A percentile compares a stretch with the other conserved stretches of the same genome.
Evolutionary conservation across 2,797 vertebrate genomes (phyloP).

Genomic region (Discoglossus pictus): DNA sequence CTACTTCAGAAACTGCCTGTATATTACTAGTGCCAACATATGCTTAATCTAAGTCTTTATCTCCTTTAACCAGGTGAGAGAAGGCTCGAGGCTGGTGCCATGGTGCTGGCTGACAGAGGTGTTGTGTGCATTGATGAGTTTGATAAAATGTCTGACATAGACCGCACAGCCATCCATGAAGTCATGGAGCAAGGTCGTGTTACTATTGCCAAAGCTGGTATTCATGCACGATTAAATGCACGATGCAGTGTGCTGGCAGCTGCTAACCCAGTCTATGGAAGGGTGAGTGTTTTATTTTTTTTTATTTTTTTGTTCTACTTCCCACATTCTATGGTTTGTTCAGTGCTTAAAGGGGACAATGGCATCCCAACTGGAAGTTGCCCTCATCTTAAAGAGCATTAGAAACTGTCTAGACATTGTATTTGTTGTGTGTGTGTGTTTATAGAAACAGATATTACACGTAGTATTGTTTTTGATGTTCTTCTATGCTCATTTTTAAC

Average conservation of each 20-base stretch:
- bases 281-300: slow-evolving; percentile 71
- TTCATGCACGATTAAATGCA: slow-evolving; percentile 95
- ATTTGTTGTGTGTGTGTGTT: too few species aligned
- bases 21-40: too few species aligned
- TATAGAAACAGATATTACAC: too few species aligned
- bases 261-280: slow-evolving; percentile 92
- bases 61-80: slow-evolving; percentile 77
- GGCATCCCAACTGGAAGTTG: too few species aligned
- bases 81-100: slow-evolving; percentile 91
- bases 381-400: too few species aligned
- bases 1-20: too few species aligned
- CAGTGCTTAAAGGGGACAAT: too few species aligned
- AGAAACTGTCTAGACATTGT: too few species aligned
- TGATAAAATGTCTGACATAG: slow-evolving; percentile 97
- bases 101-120: slow-evolving; percentile 92
- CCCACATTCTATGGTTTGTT: background rate
- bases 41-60: background rate
- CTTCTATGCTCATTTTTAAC: too few species aligned
- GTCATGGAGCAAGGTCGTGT: slow-evolving; percentile 98
- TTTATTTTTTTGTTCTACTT: too few species aligned
- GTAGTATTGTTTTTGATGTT: too few species aligned
- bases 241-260: slow-evolving; percentile 95
- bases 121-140: slow-evolving; percentile 98
- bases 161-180: slow-evolving; percentile 97
- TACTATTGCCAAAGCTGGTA: slow-evolving; percentile 95